Evolutionary conservation across 2,797 vertebrate species (phyloP).

Genomic region (Sebastes taczanowskii): DNA sequence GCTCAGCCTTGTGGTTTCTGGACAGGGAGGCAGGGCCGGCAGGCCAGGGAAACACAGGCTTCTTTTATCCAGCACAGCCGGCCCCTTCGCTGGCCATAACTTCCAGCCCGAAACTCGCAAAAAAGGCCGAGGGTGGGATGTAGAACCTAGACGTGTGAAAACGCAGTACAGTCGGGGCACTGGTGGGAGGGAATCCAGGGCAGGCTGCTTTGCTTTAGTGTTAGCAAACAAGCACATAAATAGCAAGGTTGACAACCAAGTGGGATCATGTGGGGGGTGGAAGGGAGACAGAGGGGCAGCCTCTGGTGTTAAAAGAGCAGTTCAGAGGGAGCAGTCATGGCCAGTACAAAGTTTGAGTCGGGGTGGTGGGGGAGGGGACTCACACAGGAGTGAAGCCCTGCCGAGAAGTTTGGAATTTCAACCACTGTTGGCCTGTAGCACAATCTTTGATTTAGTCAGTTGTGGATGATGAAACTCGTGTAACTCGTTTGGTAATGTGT

Average conservation of each 20-base stretch:
- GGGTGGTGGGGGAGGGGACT: constrained; percentile 62
- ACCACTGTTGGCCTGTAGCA: constrained; percentile 20
- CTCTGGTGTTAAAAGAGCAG: constrained; percentile 67
- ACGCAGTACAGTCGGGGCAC: constrained; percentile 28
- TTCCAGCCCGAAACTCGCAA: constrained; percentile 45
- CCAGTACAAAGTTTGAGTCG: constrained; percentile 55
- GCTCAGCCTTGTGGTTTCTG: constrained; percentile 80
- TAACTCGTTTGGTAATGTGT: neutral
- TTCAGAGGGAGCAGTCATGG: constrained; percentile 53
- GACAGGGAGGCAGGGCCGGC: constrained; percentile 67
- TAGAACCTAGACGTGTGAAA: constrained; percentile 63
- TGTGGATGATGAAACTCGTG: neutral
- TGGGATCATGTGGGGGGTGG: neutral
- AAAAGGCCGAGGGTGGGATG: constrained; percentile 42
- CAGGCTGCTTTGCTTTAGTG: constrained; percentile 58
- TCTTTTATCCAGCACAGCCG: constrained; percentile 76
- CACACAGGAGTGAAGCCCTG: constrained; percentile 37
- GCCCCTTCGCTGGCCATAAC: constrained; percentile 67
- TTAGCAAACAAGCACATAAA: constrained; percentile 81
- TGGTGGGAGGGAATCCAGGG: constrained; percentile 42
- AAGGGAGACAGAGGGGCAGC: constrained; percentile 21
- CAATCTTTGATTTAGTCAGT: neutral
- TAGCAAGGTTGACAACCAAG: constrained; percentile 70
- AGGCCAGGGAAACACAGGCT: constrained; percentile 78
- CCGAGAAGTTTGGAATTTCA: constrained; percentile 72